Conservation (phyloP, 1,140 invertebrate genomes). For the Phortica variegata region DNA sequence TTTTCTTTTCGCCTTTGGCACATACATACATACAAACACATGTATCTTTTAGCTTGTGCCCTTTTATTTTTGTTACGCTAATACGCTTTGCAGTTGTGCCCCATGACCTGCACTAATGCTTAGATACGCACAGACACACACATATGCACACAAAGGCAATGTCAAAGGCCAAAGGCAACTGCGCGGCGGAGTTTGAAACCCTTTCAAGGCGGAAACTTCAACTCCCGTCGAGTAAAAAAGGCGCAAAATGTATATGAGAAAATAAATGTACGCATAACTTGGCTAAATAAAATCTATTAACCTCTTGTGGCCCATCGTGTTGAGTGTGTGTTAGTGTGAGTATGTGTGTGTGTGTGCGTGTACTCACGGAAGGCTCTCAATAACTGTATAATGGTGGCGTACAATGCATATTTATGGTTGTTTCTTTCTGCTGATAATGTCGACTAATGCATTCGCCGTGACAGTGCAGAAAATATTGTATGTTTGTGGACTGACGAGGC, state of each 20-base stretch:
- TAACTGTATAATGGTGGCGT: neutral
- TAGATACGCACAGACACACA: no score
- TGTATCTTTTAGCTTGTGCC: no score
- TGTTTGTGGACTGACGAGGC: no score
- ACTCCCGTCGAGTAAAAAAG: neutral
- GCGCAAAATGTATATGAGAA: no score
- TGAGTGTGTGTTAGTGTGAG: neutral
- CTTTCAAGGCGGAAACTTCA: conserved; percentile 2
- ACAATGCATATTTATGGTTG: conserved; percentile 50
- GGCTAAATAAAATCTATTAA: conserved; percentile 53
- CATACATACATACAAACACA: no score
- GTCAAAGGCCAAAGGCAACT: no score
- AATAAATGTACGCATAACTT: neutral
- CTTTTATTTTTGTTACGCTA: no score
- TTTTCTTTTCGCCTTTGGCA: no score
- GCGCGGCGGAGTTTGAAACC: conserved; percentile 34
- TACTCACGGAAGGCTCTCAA: neutral
- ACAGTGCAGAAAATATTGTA: neutral
- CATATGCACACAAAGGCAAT: no score
- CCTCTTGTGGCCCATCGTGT: conserved; percentile 42
- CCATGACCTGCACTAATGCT: no score
- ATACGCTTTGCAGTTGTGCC: no score
- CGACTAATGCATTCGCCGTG: conserved; percentile 8
- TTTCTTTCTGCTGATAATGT: conserved; percentile 11
- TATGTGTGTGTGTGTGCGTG: neutral